A percentile compares a stretch with the other conserved stretches of the same genome.
Evolutionary conservation across 2,797 vertebrate genomes (phyloP).

Genomic region (Garrulus glandarius): DNA sequence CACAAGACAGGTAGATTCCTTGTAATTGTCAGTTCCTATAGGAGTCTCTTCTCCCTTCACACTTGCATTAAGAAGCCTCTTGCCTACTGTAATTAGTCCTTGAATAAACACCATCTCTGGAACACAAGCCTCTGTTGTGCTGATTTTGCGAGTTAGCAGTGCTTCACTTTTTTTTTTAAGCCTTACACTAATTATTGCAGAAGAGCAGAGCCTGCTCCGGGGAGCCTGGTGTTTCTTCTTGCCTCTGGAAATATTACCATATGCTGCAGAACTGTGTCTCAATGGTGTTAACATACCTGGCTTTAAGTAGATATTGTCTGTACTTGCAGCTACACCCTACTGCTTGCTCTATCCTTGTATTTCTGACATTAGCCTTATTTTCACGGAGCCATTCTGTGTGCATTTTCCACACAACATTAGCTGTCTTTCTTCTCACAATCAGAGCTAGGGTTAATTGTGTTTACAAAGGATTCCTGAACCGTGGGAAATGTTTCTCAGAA

Average conservation of each 20-base stretch:
- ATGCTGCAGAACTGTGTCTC: not conserved
- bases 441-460: not conserved
- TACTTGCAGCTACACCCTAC: not conserved
- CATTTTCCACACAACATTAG: not conserved
- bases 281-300: not conserved
- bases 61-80: not conserved
- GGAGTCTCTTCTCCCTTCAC: not conserved
- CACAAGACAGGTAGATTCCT: not conserved
- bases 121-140: not conserved
- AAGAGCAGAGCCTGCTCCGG: not conserved
- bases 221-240: not conserved
- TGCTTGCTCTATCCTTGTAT: not conserved
- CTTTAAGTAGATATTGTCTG: not conserved
- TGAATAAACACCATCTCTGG: not conserved
- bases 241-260: not conserved
- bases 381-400: not conserved
- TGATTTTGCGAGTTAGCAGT: not conserved
- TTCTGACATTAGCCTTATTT: not conserved
- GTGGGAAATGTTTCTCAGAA: slow-evolving; percentile 26
- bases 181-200: not conserved
- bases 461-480: slow-evolving; percentile 26
- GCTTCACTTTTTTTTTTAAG: not conserved
- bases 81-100: not conserved
- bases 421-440: not conserved
- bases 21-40: not conserved